Evolutionary conservation across 92 coral and sea anemone species (phyloP).

Genomic region (Isaurus tuberculatus): DNA sequence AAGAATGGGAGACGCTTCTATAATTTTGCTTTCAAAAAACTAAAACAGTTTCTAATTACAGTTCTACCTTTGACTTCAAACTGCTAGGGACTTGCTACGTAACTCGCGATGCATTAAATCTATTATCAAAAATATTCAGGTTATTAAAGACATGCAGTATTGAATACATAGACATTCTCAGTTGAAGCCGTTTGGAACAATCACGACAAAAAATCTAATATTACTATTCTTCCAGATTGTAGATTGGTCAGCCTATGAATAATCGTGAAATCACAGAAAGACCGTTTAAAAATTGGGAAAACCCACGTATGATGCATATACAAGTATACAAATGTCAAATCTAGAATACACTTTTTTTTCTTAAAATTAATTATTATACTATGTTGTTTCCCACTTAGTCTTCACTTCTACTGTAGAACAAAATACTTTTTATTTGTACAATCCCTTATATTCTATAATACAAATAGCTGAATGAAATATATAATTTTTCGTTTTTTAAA

Average conservation of each 20-base stretch:
- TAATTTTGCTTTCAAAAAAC: not conserved
- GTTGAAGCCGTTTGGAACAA: not conserved
- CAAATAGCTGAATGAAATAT: conserved; percentile 31
- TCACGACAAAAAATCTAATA: not conserved
- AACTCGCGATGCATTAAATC: not conserved
- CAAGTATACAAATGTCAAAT: not conserved
- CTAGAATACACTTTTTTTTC: conserved; percentile 10
- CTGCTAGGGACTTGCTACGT: not conserved
- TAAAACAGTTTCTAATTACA: not conserved
- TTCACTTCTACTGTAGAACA: not conserved
- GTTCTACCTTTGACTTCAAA: not conserved
- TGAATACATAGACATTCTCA: not conserved
- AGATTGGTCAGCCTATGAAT: conserved; percentile 7
- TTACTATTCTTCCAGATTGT: not conserved
- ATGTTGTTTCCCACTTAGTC: conserved; percentile 8
- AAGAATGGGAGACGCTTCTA: not conserved
- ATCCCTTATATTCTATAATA: not conserved
- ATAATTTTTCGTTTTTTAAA: conserved; percentile 17
- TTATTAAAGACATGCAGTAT: not conserved
- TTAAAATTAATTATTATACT: not conserved
- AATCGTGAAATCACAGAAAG: not conserved
- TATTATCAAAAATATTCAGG: not conserved
- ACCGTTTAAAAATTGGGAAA: conserved; percentile 1
- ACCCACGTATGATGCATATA: conserved; percentile 46
- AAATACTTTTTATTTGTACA: conserved; percentile 32